Percentiles rank a stretch among this genome's conserved stretches.
phyloP scores from a whole-genome alignment of 1,140 invertebrate genomes.

The Hestina assimilis region DNA sequence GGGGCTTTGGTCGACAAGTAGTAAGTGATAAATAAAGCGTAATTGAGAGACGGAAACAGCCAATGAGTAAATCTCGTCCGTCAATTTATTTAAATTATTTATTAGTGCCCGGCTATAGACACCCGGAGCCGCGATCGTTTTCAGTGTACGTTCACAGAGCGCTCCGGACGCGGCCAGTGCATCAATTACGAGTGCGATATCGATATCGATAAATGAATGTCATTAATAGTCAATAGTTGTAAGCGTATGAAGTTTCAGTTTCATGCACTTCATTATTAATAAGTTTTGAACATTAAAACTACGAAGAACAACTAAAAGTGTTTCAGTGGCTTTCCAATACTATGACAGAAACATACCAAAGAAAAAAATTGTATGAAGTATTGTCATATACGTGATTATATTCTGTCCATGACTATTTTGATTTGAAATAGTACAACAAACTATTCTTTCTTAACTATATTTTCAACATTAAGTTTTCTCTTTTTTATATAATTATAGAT shows the following conservation, averaged over 20 bases:
- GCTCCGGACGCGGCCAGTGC: slow-evolving; percentile 58
- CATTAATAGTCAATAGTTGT: too few relatives aligned
- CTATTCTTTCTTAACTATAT: too few relatives aligned
- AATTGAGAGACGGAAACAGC: slow-evolving; percentile 76
- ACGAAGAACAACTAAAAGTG: too few relatives aligned
- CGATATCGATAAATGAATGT: slow-evolving; percentile 47
- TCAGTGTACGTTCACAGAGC: slow-evolving; percentile 63
- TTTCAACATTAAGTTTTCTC: neutral
- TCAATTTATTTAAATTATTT: slow-evolving; percentile 79
- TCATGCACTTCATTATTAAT: too few relatives aligned
- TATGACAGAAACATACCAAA: too few relatives aligned
- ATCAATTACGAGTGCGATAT: slow-evolving; percentile 14
- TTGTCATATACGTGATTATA: too few relatives aligned
- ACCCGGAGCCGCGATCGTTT: slow-evolving; percentile 68
- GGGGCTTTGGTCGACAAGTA: slow-evolving; percentile 53
- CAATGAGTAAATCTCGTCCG: slow-evolving; percentile 78
- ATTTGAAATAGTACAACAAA: too few relatives aligned
- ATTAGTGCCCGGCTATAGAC: slow-evolving; percentile 76
- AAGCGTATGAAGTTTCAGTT: too few relatives aligned
- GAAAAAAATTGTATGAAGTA: too few relatives aligned
- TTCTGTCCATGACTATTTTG: too few relatives aligned
- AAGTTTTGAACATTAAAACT: too few relatives aligned
- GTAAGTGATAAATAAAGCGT: slow-evolving; percentile 77
- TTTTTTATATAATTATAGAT: neutral
- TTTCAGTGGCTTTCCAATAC: too few relatives aligned